Percentiles rank a stretch among this genome's conserved stretches.
Conservation (phyloP, 2,113 vertebrate genomes). For the Alexandromys fortis region DNA sequence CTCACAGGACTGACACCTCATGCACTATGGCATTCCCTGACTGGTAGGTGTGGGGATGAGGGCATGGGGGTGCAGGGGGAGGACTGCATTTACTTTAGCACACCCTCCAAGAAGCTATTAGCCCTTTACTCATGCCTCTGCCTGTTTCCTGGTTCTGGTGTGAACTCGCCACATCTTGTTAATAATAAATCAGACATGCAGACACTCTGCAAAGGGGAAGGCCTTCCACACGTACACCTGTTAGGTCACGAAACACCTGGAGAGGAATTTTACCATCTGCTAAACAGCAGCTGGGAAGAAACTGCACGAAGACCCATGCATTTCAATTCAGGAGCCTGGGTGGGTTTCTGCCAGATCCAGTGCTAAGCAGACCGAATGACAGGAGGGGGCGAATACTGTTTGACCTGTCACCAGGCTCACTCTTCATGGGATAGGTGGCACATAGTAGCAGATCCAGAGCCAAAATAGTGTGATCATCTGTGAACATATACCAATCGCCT, state of each 20-base stretch:
- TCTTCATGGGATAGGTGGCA: not conserved
- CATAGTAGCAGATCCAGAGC: not conserved
- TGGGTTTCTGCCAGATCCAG: not conserved
- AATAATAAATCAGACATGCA: constrained; percentile 59
- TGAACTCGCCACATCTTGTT: constrained; percentile 47
- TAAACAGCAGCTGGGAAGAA: constrained; percentile 22
- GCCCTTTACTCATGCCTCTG: constrained; percentile 32
- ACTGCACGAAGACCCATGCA: not conserved
- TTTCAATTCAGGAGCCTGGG: not conserved
- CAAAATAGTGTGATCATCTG: not conserved
- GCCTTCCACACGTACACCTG: constrained; percentile 41
- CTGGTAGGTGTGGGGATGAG: too few relatives aligned
- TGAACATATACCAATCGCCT: not conserved
- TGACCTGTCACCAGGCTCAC: not conserved
- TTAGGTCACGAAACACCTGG: constrained; percentile 74
- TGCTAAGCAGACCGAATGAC: not conserved
- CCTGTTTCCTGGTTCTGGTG: constrained; percentile 50
- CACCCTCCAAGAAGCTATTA: constrained; percentile 54
- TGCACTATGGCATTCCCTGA: not conserved
- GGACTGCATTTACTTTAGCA: constrained; percentile 54
- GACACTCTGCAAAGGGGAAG: not conserved
- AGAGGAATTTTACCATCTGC: constrained; percentile 64
- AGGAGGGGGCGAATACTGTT: not conserved
- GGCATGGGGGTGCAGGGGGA: too few relatives aligned
- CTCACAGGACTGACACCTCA: constrained; percentile 11